phyloP scores from a whole-genome alignment of 2,797 vertebrate species.

The Chelidonichthys spinosus region DNA sequence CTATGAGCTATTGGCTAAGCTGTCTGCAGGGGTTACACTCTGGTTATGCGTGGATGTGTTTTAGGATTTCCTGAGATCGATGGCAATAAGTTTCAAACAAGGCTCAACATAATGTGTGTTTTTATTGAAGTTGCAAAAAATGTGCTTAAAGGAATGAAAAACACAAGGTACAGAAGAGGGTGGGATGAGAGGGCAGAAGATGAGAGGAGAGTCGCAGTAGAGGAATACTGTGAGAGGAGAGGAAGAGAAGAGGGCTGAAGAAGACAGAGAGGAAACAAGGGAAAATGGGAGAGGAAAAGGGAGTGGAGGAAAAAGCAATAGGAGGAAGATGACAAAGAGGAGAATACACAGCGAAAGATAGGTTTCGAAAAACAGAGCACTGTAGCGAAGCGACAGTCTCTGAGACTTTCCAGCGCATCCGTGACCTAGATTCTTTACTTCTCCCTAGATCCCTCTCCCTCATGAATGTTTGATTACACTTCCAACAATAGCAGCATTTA shows the following conservation, averaged over 20 bases:
- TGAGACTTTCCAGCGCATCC: conserved; percentile 73
- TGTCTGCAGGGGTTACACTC: conserved; percentile 2
- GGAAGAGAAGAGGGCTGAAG: conserved; percentile 24
- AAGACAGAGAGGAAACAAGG: conserved; percentile 9
- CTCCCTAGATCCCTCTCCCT: conserved; percentile 78
- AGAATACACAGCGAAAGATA: conserved; percentile 48
- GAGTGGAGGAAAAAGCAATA: conserved; percentile 28
- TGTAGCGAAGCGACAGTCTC: conserved; percentile 70
- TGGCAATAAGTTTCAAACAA: not conserved
- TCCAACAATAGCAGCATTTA: conserved; percentile 83
- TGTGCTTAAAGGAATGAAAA: conserved; percentile 1
- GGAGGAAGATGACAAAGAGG: conserved; percentile 58
- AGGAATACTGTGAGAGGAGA: conserved; percentile 49
- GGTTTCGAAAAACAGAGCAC: conserved; percentile 48
- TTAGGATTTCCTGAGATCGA: conserved; percentile 11
- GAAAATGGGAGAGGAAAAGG: conserved; percentile 8
- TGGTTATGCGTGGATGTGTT: conserved; percentile 9
- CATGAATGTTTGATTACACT: conserved; percentile 86
- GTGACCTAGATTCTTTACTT: conserved; percentile 85
- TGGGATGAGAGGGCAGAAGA: conserved; percentile 52
- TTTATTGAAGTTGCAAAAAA: conserved; percentile 2
- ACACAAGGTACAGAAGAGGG: conserved; percentile 19
- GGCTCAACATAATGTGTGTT: not conserved
- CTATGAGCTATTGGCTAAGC: conserved; percentile 49
- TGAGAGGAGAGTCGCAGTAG: conserved; percentile 42